Evolutionary conservation across 1,140 invertebrate genomes (phyloP).

Genomic region (Aphaenogaster floridana): DNA sequence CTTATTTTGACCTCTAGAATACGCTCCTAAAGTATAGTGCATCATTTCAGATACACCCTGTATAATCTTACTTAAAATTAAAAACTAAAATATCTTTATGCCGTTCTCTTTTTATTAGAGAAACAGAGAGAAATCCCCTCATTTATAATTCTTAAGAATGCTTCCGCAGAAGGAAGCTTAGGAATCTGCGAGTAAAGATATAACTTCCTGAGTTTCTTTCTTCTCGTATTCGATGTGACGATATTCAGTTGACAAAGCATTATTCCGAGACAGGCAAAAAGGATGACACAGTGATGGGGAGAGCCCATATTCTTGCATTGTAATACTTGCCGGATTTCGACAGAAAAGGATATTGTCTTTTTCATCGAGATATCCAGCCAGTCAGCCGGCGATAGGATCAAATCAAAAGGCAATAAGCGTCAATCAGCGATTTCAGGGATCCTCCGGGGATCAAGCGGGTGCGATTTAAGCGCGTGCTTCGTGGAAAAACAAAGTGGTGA

Average conservation of each 20-base stretch:
- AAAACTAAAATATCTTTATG: not conserved
- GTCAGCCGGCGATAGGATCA: constrained; percentile 20
- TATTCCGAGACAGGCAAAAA: constrained; percentile 5
- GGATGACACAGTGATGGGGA: not conserved
- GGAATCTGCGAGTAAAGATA: not conserved
- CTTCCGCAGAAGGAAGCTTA: constrained; percentile 20
- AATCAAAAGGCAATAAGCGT: constrained; percentile 61
- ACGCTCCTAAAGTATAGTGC: too few species aligned
- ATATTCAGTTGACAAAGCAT: constrained; percentile 45
- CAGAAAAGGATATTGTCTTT: constrained; percentile 42
- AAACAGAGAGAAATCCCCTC: not conserved
- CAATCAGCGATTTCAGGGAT: constrained; percentile 41
- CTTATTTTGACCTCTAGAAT: too few species aligned
- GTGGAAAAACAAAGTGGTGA: constrained; percentile 9
- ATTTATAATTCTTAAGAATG: not conserved
- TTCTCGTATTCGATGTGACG: not conserved
- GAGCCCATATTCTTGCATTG: not conserved
- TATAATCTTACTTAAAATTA: constrained; percentile 12
- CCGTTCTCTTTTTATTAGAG: not conserved
- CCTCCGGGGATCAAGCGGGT: constrained; percentile 18
- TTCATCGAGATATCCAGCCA: constrained; percentile 29
- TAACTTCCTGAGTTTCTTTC: constrained; percentile 9
- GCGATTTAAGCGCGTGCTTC: constrained; percentile 10
- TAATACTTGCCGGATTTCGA: constrained; percentile 22
- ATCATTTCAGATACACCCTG: too few species aligned